Conservation (phyloP, 2,888 invertebrate genomes). For the Archips xylosteana region DNA sequence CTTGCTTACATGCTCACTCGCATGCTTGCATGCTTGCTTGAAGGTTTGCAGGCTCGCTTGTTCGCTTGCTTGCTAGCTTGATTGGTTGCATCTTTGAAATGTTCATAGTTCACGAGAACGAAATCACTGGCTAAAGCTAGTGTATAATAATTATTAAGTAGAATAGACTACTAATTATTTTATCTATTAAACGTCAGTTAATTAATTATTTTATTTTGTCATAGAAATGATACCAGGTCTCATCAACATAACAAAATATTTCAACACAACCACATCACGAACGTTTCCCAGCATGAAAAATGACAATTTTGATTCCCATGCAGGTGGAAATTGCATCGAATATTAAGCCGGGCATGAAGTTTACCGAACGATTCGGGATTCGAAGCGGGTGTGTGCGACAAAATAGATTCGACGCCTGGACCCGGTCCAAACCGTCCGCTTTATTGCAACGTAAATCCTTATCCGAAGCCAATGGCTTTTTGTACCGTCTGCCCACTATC, state of each 20-base stretch:
- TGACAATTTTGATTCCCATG: constrained; percentile 23
- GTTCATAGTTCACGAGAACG: too few species aligned
- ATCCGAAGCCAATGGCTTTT: constrained; percentile 54
- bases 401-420: constrained; percentile 69
- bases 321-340: constrained; percentile 42
- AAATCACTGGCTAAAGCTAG: too few species aligned
- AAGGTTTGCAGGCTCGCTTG: too few species aligned
- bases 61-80: too few species aligned
- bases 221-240: not conserved
- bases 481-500: constrained; percentile 43
- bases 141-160: too few species aligned
- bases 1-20: too few species aligned
- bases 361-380: constrained; percentile 41
- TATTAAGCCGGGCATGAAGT: constrained; percentile 29
- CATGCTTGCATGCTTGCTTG: too few species aligned
- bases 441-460: constrained; percentile 71
- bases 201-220: too few species aligned
- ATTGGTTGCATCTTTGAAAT: too few species aligned
- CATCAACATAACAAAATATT: not conserved
- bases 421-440: constrained; percentile 60
- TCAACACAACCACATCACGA: not conserved
- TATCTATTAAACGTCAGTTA: too few species aligned
- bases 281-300: not conserved
- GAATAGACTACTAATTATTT: too few species aligned
- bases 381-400: constrained; percentile 53